Percentiles rank a stretch among this genome's conserved stretches.
Conservation (phyloP, 2,888 invertebrate genomes). For the Flexamia atlantica region DNA sequence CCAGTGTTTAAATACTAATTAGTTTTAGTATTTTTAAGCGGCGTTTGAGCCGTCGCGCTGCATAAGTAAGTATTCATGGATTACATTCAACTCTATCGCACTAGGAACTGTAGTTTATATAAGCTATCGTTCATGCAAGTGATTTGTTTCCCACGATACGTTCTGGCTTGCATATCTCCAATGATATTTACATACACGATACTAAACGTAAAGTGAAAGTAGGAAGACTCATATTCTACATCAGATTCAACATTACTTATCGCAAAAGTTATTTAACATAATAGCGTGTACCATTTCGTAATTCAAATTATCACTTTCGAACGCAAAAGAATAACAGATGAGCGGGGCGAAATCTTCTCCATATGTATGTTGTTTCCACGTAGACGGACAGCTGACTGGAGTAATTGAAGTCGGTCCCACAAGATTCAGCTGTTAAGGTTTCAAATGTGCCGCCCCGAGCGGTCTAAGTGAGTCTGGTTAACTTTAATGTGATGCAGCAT, state of each 20-base stretch:
- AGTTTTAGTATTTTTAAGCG: too few relatives aligned
- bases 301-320: slow-evolving; percentile 30
- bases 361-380: slow-evolving; percentile 18
- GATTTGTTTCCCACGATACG: not conserved
- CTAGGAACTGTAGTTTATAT: too few relatives aligned
- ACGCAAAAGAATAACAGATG: slow-evolving; percentile 42
- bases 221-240: not conserved
- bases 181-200: not conserved
- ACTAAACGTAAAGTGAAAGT: slow-evolving; percentile 16
- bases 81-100: too few relatives aligned
- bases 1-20: too few relatives aligned
- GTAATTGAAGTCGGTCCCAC: slow-evolving; percentile 13
- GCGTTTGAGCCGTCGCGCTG: too few relatives aligned
- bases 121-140: not conserved
- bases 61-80: too few relatives aligned
- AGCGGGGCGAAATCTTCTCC: slow-evolving; percentile 30
- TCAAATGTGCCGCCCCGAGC: not conserved
- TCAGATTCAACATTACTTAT: not conserved
- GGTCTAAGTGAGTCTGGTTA: not conserved
- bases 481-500: slow-evolving; percentile 26
- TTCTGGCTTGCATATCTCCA: not conserved
- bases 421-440: not conserved
- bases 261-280: not conserved
- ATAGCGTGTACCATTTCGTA: slow-evolving; percentile 6
- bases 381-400: not conserved